Evolutionary conservation across 2,113 vertebrate species (phyloP), one percentile per base, ranked within the genome.

Genomic region (Cyprinodon tularosa): DNA sequence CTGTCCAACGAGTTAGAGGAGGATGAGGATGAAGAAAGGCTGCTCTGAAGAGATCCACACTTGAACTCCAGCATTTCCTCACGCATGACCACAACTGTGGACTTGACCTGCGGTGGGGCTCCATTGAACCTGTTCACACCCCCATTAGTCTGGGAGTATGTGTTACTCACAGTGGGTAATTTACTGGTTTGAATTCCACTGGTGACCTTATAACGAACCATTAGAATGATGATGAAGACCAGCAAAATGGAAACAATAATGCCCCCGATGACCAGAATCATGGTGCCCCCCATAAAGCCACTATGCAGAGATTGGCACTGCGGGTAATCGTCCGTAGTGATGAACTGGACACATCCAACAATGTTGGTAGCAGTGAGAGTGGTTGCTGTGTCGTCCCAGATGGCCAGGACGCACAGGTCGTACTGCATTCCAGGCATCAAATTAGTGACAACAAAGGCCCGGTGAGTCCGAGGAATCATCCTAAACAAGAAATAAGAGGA

Each of bases 251-350:
- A 96, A 80, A 99, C 98, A 4, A 99, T 98, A 84, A 98, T 95
- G 66, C 98, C 98, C 1, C 98, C 98, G 3, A 99, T 97, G 84
- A 98, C 95, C 76, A 99, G 94, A 88, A 99, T 98, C 97, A 99
- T 97, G 71, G 97, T 99, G 60, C 98, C 97, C 0, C 98, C 98
- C 81, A 99, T 89, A 79, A 99, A 95, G 83, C 98, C 96, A 76
- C 97, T 96, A 89, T 96, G 97, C 89, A 99, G 93, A 0, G 97
- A 96, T 83, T 96, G 97, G 87, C 98, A 99, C 85, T 97, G 96
- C 0, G 96, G 95, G 79, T 97, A 97, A 82, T 98, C 96, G 11
- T 97, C 97, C 64, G 93, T 93, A 85, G 98, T 99, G 91, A 95
- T 92, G 92, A 99, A 99, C 90, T 97, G 95, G 78, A 96, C 95